These are phyloP conservation scores for Columbina picui DNA, from an alignment of 2,113 vertebrate genomes.

Conservation along the genomic window DNA sequence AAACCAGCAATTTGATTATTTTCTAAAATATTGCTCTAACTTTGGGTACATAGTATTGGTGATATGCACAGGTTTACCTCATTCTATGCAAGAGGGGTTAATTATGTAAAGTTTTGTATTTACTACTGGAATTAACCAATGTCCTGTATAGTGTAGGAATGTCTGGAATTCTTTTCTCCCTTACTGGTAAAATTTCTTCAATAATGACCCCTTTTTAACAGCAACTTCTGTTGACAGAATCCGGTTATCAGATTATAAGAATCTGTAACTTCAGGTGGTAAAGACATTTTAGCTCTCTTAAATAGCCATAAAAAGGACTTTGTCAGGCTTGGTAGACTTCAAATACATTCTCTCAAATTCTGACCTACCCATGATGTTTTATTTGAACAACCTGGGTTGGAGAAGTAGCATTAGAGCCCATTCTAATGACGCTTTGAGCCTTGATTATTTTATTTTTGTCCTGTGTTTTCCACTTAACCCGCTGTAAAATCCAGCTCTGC, in stretches of 20 bases:
- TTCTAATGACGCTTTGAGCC: conserved; percentile 24
- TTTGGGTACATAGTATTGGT: conserved; percentile 77
- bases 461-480: background rate
- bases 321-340: conserved; percentile 67
- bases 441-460: background rate
- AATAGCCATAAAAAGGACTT: conserved; percentile 58
- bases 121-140: conserved; percentile 78
- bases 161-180: conserved; percentile 70
- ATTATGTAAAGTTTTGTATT: conserved; percentile 82
- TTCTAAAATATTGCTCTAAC: conserved; percentile 79
- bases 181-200: conserved; percentile 70
- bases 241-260: conserved; percentile 58
- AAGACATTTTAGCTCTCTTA: conserved; percentile 30
- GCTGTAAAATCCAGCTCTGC: conserved; percentile 23
- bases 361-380: background rate
- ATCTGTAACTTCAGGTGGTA: conserved; percentile 64
- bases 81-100: conserved; percentile 85
- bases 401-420: conserved; percentile 8
- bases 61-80: conserved; percentile 85
- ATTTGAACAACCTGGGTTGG: background rate
- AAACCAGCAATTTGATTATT: conserved; percentile 82
- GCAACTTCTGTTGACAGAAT: conserved; percentile 56
- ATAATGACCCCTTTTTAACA: conserved; percentile 59
- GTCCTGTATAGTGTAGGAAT: conserved; percentile 80
- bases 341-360: conserved; percentile 53